phyloP scores from a whole-genome alignment of 2,113 vertebrate genomes.

The Psilopogon haemacephalus region DNA sequence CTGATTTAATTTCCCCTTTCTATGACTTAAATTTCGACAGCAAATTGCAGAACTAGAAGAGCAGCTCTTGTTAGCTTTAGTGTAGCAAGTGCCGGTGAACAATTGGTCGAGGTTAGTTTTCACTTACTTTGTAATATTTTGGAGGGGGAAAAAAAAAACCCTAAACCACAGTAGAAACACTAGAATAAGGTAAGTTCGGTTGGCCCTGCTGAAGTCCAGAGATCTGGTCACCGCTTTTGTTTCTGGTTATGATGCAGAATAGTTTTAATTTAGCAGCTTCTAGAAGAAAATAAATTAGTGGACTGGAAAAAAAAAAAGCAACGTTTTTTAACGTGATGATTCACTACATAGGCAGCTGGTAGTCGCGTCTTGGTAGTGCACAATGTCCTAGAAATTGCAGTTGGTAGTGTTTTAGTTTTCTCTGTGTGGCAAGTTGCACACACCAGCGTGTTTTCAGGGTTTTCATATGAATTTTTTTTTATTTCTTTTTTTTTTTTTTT shows the following conservation, averaged over 20 bases:
- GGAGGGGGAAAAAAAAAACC: background rate
- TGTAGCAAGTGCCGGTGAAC: background rate
- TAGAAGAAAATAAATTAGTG: background rate
- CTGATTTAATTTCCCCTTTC: background rate
- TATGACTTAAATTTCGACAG: slow-evolving; percentile 11
- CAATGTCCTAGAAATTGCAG: slow-evolving; percentile 47
- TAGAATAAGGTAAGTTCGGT: background rate
- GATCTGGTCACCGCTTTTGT: background rate
- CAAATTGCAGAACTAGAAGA: background rate
- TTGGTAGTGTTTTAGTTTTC: slow-evolving; percentile 21
- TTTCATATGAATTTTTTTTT: background rate
- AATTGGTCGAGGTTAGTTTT: background rate
- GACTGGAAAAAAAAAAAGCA: background rate
- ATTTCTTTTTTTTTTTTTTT: background rate
- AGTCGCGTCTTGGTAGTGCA: slow-evolving; percentile 31
- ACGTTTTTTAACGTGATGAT: slow-evolving; percentile 28
- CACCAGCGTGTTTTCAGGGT: background rate
- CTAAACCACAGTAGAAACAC: background rate
- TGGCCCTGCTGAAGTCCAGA: background rate
- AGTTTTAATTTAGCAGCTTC: slow-evolving; percentile 15
- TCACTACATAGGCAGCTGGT: slow-evolving; percentile 56
- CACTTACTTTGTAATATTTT: background rate
- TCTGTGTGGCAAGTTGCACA: background rate
- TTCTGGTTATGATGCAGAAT: background rate
- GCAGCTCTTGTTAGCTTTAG: background rate